Percentiles rank a stretch among this genome's conserved stretches.
phyloP scores from a whole-genome alignment of 2,888 invertebrate species.

The Tethea ocularis region DNA sequence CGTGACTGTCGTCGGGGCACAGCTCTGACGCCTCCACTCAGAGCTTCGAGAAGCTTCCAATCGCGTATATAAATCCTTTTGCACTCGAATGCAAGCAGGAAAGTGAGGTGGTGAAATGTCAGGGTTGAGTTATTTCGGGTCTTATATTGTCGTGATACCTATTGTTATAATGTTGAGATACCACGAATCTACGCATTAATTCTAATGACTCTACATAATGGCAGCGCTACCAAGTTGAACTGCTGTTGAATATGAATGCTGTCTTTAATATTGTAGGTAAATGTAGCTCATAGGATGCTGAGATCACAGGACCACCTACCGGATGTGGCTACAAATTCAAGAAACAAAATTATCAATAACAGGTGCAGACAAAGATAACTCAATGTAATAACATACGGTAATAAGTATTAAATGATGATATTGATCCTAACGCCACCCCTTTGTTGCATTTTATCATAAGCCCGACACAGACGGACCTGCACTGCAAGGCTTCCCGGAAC shows the following conservation, averaged over 20 bases:
- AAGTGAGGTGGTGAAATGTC: background rate
- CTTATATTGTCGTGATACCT: no score
- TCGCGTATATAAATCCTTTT: background rate
- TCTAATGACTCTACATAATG: no score
- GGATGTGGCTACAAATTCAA: background rate
- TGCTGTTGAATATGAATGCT: no score
- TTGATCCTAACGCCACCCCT: background rate
- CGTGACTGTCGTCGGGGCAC: constrained; percentile 50
- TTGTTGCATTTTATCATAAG: constrained; percentile 10
- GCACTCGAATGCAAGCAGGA: background rate
- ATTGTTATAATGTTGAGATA: no score
- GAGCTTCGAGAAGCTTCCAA: constrained; percentile 10
- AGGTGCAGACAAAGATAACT: background rate
- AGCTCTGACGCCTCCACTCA: constrained; percentile 13
- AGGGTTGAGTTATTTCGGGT: no score
- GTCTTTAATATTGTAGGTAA: no score
- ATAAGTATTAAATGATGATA: background rate
- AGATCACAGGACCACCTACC: no score
- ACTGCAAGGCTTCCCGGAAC: constrained; percentile 22
- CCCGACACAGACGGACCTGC: constrained; percentile 3
- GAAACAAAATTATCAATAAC: background rate
- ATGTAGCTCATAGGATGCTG: no score
- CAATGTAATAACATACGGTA: no score
- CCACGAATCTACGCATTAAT: no score
- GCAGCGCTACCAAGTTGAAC: no score